Base-by-base conservation (phyloP, 2,113 vertebrate genomes). In the Amphiprion percula region DNA sequence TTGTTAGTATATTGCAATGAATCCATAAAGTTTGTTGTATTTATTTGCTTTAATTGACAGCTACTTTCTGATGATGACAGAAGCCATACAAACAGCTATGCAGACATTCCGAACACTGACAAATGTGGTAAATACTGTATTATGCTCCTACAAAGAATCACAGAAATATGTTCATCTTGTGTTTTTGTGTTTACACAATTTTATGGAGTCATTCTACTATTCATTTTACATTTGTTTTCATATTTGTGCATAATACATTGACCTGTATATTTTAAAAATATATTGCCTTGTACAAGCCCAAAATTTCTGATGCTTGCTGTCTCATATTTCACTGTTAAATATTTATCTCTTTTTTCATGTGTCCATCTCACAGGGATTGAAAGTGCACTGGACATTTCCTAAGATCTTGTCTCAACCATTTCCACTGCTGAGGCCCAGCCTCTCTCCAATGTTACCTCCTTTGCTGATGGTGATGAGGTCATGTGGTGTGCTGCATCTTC, bases 401-500 rank as follows among this genome's bases (percentile, higher is more conserved):
- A 68, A 46, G 74, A 26, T 19, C n/a, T 17, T 62, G 50, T 33
- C 39, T 33, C 59, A 70, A 17, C 5, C 24, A 49, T 64, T 30
- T 41, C 50, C 26, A 70, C 59, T 56, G 9, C 9, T 63, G 68
- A 78, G 67, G 53, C 24, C 21, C 76, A 70, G 2, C 21, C 59
- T 37, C 52, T 66, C n/a, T 67, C 73, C 54, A 50, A 28, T 23
- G 3, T 41, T 44, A 44, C n/a, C 12, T 17, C 46, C 44, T 53
- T 77, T 16, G 21, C 47, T 14, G 39, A 5, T 72, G 61, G 47
- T 73, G 62, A 59, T 4, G 9, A 65, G 16, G 61, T 59, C 6
- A 50, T 65, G 0, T 72, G 68, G 59, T 63, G 76, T 78, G 11
- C 63, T 58, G 39, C 53, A 46, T 39, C 68, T 70, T 46, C 39